These are phyloP conservation scores for Microtus montanus DNA, from an alignment of 2,113 vertebrate genomes.

Conservation along the genomic window DNA sequence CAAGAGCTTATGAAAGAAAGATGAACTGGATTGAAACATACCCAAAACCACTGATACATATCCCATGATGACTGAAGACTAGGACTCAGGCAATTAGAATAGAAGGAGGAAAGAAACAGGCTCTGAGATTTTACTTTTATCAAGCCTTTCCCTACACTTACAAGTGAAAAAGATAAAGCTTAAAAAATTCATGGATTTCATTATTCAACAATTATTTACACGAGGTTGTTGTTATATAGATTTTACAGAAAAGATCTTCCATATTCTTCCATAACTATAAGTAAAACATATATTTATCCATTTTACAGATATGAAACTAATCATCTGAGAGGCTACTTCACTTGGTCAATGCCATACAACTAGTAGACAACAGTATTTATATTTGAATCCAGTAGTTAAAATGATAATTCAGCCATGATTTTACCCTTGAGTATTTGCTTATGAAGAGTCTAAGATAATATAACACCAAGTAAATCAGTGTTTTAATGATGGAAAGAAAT, in stretches of 20 bases:
- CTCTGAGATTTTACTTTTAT: not conserved
- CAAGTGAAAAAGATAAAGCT: not conserved
- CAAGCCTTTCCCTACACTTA: not conserved
- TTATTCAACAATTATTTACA: not conserved
- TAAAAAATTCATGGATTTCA: constrained; percentile 7
- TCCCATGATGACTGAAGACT: not conserved
- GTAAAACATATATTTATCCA: not conserved
- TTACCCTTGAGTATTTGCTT: not conserved
- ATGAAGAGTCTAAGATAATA: not conserved
- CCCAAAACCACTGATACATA: not conserved
- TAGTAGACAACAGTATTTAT: not conserved
- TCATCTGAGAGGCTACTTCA: not conserved
- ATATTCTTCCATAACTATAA: constrained; percentile 12
- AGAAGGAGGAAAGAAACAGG: not conserved
- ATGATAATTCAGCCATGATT: not conserved
- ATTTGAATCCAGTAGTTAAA: not conserved
- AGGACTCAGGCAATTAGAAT: not conserved
- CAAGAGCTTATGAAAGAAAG: not conserved
- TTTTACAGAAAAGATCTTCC: constrained; percentile 5
- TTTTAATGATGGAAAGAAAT: constrained; percentile 16
- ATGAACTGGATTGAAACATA: not conserved
- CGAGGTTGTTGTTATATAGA: not conserved
- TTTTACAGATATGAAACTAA: constrained; percentile 14
- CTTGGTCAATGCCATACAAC: not conserved
- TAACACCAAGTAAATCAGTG: not conserved